Evolutionary conservation across 2,797 vertebrate species (phyloP).

Genomic region (Epinephelus coioides): DNA sequence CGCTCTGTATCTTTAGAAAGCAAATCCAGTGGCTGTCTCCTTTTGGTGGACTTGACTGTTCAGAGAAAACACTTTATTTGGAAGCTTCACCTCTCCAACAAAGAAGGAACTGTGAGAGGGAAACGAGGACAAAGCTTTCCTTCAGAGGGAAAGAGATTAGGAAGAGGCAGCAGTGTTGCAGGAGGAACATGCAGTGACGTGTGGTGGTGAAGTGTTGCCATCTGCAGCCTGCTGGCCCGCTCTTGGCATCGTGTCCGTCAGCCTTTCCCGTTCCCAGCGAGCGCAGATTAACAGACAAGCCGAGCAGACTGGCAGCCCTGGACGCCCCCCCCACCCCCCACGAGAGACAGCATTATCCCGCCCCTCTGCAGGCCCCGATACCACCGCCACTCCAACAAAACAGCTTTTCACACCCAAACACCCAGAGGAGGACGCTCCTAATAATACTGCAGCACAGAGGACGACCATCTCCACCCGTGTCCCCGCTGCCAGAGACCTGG

Average conservation of each 20-base stretch:
- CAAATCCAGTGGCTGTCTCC: neutral
- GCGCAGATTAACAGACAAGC: constrained; percentile 79
- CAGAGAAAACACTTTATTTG: neutral
- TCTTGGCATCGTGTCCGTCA: constrained; percentile 74
- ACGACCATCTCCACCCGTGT: constrained; percentile 18
- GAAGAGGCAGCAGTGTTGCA: neutral
- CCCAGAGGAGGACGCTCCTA: constrained; percentile 59
- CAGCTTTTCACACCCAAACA: constrained; percentile 72
- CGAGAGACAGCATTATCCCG: constrained; percentile 56
- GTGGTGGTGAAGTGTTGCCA: constrained; percentile 68
- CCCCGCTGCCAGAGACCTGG: constrained; percentile 31
- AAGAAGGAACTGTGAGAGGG: neutral
- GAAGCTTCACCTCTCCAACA: neutral
- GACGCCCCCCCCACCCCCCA: neutral
- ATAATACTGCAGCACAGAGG: constrained; percentile 42
- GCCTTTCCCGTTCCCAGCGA: constrained; percentile 66
- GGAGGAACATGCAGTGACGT: constrained; percentile 23
- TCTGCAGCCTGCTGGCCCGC: constrained; percentile 72
- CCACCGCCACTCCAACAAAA: constrained; percentile 64
- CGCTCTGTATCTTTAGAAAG: too few relatives aligned
- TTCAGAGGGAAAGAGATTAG: neutral
- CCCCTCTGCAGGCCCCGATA: constrained; percentile 63
- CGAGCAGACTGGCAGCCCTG: constrained; percentile 66
- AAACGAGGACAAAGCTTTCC: neutral
- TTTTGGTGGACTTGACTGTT: neutral